These are phyloP conservation scores for Vidua chalybeata DNA, from an alignment of 2,113 vertebrate genomes.

Conservation along the genomic window DNA sequence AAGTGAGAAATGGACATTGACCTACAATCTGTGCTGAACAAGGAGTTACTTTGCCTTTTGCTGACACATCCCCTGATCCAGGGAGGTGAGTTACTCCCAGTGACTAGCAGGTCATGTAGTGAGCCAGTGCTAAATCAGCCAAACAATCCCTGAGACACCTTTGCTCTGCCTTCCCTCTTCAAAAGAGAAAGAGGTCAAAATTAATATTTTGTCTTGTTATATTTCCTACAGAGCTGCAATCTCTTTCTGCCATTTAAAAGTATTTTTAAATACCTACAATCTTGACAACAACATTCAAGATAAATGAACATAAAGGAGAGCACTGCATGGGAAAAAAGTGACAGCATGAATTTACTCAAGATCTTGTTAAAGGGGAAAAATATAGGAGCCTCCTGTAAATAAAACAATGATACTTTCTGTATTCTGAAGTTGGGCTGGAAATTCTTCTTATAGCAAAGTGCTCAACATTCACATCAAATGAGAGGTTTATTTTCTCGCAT, in stretches of 20 bases:
- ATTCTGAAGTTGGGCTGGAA: slow-evolving; percentile 32
- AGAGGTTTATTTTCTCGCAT: slow-evolving; percentile 69
- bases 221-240: background rate
- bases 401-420: background rate
- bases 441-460: slow-evolving; percentile 27
- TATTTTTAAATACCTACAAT: background rate
- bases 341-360: background rate
- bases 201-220: background rate
- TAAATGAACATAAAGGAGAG: background rate
- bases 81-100: background rate
- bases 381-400: background rate
- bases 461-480: slow-evolving; percentile 59
- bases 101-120: background rate
- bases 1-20: background rate
- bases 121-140: background rate
- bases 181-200: slow-evolving; percentile 3
- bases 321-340: background rate
- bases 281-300: background rate
- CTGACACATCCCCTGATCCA: background rate
- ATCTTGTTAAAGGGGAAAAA: background rate
- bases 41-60: background rate
- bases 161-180: background rate
- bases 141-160: background rate
- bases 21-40: background rate
- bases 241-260: slow-evolving; percentile 15